Evolutionary conservation across 2,797 vertebrate species (phyloP), one percentile per base, ranked within the genome.

Genomic region (Apogon hyalosoma): DNA sequence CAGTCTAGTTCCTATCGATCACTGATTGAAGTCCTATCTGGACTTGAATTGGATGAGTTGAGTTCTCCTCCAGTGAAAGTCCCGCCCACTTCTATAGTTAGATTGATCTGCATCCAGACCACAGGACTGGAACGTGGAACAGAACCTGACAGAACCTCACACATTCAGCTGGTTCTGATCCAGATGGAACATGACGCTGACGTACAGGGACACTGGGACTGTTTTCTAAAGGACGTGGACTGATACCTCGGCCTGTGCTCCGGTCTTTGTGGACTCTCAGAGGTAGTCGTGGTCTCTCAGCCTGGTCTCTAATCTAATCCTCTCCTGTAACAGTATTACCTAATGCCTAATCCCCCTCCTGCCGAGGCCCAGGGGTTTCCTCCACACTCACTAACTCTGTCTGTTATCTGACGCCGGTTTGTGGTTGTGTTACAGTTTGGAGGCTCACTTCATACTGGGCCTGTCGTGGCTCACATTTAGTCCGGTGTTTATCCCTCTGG

Each of bases 301-400:
- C 67, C 69, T 49, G n/a, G 24, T 19, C 77, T 76, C 50, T 83
- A 79, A 83, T 88, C 84, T 91, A 88, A 92, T 92, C 90, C 87
- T 69, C 63, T 84, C 66, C 77, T 79, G 62, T 90, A 90, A 91
- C 84, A 87, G 84, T 87, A 80, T 93, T 91, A 90, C 68, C 80
- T 79, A 83, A 86, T 50, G 43, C 59, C 38, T 90, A 90, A 92
- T 91, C 90, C 77, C 11, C 48, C 66, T 65, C 72, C 66, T 50
- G 49, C 60, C 53, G 45, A 50, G 63, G 75, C 68, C 6, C 41
- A 77, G 60, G 64, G 70, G 63, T 53, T 86, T 74, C 76, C 68
- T 82, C 56, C 49, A 63, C 80, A 76, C 56, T 79, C 54, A 5
- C 63, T 0, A 63, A 69, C 80, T 63, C 31, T 33, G 81, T 83